Evolutionary conservation across 2,113 vertebrate species (phyloP).

Genomic region (Peromyscus leucopus): DNA sequence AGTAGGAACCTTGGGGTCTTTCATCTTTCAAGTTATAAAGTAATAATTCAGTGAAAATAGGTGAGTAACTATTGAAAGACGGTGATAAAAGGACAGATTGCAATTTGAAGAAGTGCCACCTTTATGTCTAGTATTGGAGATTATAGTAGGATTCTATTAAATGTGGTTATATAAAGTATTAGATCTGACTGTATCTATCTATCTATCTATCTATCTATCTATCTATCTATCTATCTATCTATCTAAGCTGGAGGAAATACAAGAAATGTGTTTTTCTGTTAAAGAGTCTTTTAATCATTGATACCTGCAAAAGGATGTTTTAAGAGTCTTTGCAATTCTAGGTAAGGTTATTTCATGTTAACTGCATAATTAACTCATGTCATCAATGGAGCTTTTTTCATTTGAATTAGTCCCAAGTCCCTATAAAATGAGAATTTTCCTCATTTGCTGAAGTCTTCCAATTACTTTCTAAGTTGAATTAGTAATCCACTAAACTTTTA

Average conservation of each 20-base stretch:
- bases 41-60: conserved; percentile 1
- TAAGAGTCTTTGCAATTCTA: conserved; percentile 71
- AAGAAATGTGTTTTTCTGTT: conserved; percentile 71
- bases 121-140: background rate
- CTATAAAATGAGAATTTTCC: conserved; percentile 83
- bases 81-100: background rate
- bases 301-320: conserved; percentile 70
- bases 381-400: conserved; percentile 78
- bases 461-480: conserved; percentile 83
- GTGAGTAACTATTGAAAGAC: background rate
- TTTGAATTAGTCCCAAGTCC: conserved; percentile 80
- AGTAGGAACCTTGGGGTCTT: background rate
- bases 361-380: conserved; percentile 81
- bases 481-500: conserved; percentile 82
- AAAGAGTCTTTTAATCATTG: conserved; percentile 69
- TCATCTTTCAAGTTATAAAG: background rate
- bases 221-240: too few relatives aligned
- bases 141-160: conserved; percentile 8
- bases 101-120: background rate
- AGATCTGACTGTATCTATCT: conserved; percentile 7
- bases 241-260: conserved; percentile 39
- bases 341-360: conserved; percentile 82
- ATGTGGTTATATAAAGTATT: conserved; percentile 42
- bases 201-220: too few relatives aligned
- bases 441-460: conserved; percentile 82